Evolutionary conservation across 1,140 invertebrate genomes (phyloP).

Genomic region (Drosophila seguyi): DNA sequence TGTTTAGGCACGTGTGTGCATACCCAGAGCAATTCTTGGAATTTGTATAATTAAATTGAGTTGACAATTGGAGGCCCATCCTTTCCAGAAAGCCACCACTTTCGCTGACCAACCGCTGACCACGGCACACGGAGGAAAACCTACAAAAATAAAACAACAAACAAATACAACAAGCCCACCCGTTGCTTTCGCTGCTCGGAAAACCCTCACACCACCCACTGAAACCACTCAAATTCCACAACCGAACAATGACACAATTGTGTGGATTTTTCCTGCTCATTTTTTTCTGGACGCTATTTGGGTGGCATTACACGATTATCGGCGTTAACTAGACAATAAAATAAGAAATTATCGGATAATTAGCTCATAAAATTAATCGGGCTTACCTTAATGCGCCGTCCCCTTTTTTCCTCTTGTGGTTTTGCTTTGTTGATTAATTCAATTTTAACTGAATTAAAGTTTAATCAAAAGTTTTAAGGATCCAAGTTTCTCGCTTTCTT

Average conservation of each 20-base stretch:
- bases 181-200: constrained; percentile 20
- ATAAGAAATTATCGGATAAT: constrained; percentile 63
- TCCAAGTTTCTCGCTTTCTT: background rate
- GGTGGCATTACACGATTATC: constrained; percentile 59
- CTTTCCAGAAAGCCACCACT: background rate
- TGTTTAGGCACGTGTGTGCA: constrained; percentile 17
- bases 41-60: constrained; percentile 56
- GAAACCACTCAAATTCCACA: constrained; percentile 6
- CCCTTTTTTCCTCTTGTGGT: constrained; percentile 12
- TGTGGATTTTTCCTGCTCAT: constrained; percentile 21
- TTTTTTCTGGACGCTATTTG: constrained; percentile 6
- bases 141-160: constrained; percentile 28
- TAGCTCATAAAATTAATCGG: constrained; percentile 55
- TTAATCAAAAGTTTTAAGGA: constrained; percentile 17
- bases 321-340: constrained; percentile 64
- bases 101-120: constrained; percentile 17
- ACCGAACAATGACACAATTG: constrained; percentile 36
- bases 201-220: constrained; percentile 1
- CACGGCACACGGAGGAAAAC: constrained; percentile 45
- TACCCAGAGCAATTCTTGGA: background rate
- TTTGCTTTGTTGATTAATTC: constrained; percentile 24
- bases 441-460: constrained; percentile 28
- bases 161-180: constrained; percentile 21
- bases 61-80: constrained; percentile 11
- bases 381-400: constrained; percentile 47